Evolutionary conservation across 2,113 vertebrate species (phyloP).

Genomic region (rabbit (Oryctolagus cuniculus)): DNA sequence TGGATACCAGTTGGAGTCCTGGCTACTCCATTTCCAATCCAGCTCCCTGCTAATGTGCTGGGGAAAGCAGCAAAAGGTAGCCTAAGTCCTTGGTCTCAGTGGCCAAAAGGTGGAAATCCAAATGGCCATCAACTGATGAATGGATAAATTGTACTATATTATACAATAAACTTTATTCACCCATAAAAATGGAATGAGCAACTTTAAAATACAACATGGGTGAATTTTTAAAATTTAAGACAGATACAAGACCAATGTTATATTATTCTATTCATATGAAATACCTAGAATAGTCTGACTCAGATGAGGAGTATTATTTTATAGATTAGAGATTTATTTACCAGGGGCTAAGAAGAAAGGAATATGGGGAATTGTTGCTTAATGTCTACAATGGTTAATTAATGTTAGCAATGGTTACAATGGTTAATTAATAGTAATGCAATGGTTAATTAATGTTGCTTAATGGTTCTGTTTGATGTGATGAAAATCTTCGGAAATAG

Average conservation of each 20-base stretch:
- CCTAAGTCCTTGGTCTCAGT: background rate
- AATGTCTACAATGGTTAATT: background rate
- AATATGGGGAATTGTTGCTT: background rate
- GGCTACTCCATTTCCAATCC: too few relatives aligned
- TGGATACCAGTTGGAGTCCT: too few relatives aligned
- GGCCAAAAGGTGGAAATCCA: background rate
- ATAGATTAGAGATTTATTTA: background rate
- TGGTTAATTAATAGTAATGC: too few relatives aligned
- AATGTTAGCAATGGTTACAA: too few relatives aligned
- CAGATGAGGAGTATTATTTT: background rate
- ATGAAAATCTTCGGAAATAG: background rate
- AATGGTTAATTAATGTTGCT: too few relatives aligned
- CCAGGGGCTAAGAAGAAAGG: background rate
- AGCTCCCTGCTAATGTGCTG: too few relatives aligned
- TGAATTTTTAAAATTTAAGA: slow-evolving; percentile 19
- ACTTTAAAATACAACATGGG: background rate
- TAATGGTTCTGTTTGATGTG: background rate
- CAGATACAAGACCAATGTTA: background rate
- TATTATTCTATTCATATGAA: background rate
- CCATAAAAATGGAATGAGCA: slow-evolving; percentile 6
- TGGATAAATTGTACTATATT: background rate
- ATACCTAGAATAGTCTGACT: slow-evolving; percentile 5
- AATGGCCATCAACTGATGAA: background rate
- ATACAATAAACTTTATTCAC: background rate
- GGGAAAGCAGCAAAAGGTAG: too few relatives aligned